A percentile compares a stretch with the other conserved stretches of the same genome.
Conservation (phyloP, 2,888 invertebrate genomes). For the Nematopogon swammerdamellus region DNA sequence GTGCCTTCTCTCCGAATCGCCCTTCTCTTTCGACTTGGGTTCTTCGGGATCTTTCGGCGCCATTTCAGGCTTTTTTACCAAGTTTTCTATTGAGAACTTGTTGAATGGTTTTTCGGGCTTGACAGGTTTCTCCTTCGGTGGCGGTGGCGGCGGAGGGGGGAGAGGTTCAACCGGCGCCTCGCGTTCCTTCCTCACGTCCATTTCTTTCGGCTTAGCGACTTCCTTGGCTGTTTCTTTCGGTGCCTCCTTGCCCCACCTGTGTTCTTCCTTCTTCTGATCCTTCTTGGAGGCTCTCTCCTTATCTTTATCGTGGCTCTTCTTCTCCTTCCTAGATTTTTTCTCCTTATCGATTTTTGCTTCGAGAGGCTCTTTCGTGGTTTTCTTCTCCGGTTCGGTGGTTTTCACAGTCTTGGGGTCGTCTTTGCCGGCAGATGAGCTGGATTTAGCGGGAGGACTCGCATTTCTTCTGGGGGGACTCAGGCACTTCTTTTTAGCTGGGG, state of each 20-base stretch:
- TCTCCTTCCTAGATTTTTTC: slow-evolving; percentile 58
- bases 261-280: slow-evolving; percentile 57
- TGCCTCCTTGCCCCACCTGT: slow-evolving; percentile 37
- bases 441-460: slow-evolving; percentile 31
- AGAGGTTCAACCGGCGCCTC: slow-evolving; percentile 27
- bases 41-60: slow-evolving; percentile 31
- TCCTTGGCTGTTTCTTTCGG: slow-evolving; percentile 37
- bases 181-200: slow-evolving; percentile 32
- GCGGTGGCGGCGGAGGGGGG: slow-evolving; percentile 16
- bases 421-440: too few relatives aligned
- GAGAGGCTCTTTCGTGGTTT: slow-evolving; percentile 35
- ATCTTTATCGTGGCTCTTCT: slow-evolving; percentile 61
- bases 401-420: slow-evolving; percentile 16
- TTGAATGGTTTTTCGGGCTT: slow-evolving; percentile 40
- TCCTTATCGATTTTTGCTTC: slow-evolving; percentile 56
- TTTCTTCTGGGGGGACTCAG: slow-evolving; percentile 31
- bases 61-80: slow-evolving; percentile 40
- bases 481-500: slow-evolving; percentile 29
- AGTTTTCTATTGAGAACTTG: slow-evolving; percentile 48
- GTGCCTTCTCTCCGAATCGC: slow-evolving; percentile 51
- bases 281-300: slow-evolving; percentile 58
- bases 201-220: slow-evolving; percentile 21
- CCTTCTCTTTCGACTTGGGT: slow-evolving; percentile 48
- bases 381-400: slow-evolving; percentile 27
- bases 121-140: slow-evolving; percentile 32